phyloP scores from a whole-genome alignment of 2,888 invertebrate species.

The Ptilodon capucinus region DNA sequence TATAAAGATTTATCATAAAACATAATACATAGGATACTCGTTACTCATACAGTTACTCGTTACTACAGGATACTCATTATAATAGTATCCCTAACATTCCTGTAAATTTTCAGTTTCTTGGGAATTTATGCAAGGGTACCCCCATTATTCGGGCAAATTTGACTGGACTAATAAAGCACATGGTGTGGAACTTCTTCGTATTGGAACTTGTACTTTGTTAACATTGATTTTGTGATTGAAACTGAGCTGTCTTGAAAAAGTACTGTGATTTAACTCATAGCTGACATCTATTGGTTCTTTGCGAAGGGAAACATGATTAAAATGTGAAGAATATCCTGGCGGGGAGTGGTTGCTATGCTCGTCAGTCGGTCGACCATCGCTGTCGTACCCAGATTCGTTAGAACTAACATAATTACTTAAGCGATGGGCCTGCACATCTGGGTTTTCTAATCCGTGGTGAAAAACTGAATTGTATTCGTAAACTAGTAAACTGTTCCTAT shows the following conservation, averaged over 20 bases:
- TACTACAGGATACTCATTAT: no score
- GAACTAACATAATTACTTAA: conserved; percentile 90
- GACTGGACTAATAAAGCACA: conserved; percentile 72
- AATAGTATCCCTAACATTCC: conserved; percentile 24
- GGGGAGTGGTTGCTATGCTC: conserved; percentile 81
- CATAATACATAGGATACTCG: conserved; percentile 26
- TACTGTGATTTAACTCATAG: conserved; percentile 57
- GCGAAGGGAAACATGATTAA: conserved; percentile 56
- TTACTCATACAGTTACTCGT: conserved; percentile 24
- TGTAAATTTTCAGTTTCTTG: no score
- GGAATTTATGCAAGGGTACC: no score
- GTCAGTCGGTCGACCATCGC: conserved; percentile 85
- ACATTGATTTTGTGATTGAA: conserved; percentile 74
- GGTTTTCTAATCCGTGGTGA: conserved; percentile 78
- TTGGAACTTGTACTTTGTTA: conserved; percentile 66
- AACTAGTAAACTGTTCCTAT: conserved; percentile 77
- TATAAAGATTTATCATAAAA: conserved; percentile 42
- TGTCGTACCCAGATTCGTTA: conserved; percentile 92
- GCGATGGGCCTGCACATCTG: conserved; percentile 84
- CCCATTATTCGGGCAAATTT: no score
- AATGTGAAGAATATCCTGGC: conserved; percentile 76
- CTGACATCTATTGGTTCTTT: conserved; percentile 48
- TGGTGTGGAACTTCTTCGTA: conserved; percentile 74
- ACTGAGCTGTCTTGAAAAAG: conserved; percentile 71
- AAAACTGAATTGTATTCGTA: conserved; percentile 70